Percentiles rank a stretch among this genome's conserved stretches.
Evolutionary conservation across 2,797 vertebrate species (phyloP).

Genomic region (Crocodylus rhombifer): DNA sequence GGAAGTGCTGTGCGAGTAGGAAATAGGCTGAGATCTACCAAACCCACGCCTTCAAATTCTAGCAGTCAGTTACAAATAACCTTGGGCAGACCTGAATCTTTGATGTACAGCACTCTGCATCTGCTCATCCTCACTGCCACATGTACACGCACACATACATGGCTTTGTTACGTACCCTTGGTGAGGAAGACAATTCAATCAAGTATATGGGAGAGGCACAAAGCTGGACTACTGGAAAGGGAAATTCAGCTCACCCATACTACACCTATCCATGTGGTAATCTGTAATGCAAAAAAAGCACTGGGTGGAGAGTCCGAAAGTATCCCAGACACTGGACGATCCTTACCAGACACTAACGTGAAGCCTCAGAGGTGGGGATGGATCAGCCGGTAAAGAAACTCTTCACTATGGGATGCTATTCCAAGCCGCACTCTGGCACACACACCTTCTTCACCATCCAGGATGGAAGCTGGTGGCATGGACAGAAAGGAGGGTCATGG

Average conservation of each 20-base stretch:
- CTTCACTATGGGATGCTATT: background rate
- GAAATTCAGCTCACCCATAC: background rate
- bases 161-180: background rate
- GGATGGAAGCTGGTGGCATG: background rate
- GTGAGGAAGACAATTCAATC: background rate
- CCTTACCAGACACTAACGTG: background rate
- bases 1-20: background rate
- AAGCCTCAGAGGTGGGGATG: background rate
- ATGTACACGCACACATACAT: too few relatives aligned
- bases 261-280: background rate
- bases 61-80: background rate
- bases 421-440: background rate
- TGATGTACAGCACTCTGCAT: background rate
- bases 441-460: background rate
- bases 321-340: background rate
- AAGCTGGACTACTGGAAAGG: background rate
- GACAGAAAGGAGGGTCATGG: background rate
- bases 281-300: background rate
- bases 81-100: background rate
- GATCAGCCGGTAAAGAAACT: background rate
- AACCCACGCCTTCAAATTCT: background rate
- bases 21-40: background rate
- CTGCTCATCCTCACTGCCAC: background rate
- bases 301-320: background rate
- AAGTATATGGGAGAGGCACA: background rate